Evolutionary conservation across 1,140 invertebrate genomes (phyloP).

Genomic region (Drosophila melanogaster): Release_6_plus_ISO1_MT NT_033779.5:12479001-12479500

Average conservation of each 20-base stretch:
- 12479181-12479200: too few species aligned
- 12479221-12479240: too few species aligned
- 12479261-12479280: background rate
- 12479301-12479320: background rate
- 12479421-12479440: background rate
- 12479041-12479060: slow-evolving; percentile 4
- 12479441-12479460: slow-evolving; percentile 9
- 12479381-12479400: slow-evolving; percentile 40
- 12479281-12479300: background rate
- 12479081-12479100: background rate
- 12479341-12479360: slow-evolving; percentile 11
- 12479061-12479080: background rate
- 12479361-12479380: slow-evolving; percentile 20
- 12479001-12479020: slow-evolving; percentile 1
- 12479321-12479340: slow-evolving; percentile 21
- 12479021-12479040: slow-evolving; percentile 18
- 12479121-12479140: background rate
- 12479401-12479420: slow-evolving; percentile 8
- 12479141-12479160: background rate
- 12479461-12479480: slow-evolving; percentile 13
- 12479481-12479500: slow-evolving; percentile 14
- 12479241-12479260: background rate
- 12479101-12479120: too few species aligned
- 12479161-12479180: too few species aligned
- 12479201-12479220: too few species aligned